Conservation (phyloP, 64 coral and sea anemone species). For the Pachyseris speciosa region DNA sequence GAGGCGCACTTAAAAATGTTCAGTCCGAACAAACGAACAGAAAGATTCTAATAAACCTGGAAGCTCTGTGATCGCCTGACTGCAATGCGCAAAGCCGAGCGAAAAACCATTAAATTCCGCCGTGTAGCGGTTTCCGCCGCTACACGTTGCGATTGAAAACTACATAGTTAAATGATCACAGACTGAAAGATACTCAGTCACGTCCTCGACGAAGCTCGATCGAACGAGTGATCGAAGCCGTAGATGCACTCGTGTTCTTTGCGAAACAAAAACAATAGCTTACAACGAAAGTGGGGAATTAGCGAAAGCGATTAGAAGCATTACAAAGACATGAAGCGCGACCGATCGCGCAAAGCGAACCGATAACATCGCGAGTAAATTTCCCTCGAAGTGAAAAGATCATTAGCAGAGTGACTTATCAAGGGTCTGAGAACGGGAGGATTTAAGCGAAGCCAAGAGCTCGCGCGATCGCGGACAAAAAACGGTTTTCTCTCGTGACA, state of each 20-base stretch:
- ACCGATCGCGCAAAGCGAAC: neutral
- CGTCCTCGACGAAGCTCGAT: neutral
- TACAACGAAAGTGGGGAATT: constrained; percentile 10
- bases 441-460: constrained; percentile 1
- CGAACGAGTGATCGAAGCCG: neutral
- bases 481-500: constrained; percentile 75
- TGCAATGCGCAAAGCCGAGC: neutral
- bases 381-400: constrained; percentile 18
- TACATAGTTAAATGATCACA: constrained; percentile 89
- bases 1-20: constrained; percentile 61
- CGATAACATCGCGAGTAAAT: neutral
- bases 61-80: neutral
- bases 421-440: neutral
- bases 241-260: neutral
- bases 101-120: constrained; percentile 46
- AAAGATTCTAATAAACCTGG: neutral
- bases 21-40: neutral
- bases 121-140: constrained; percentile 67
- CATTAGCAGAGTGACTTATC: neutral
- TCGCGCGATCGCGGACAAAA: neutral
- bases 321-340: neutral
- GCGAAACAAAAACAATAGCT: constrained; percentile 1
- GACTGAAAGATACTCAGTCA: constrained; percentile 6
- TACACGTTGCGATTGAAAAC: constrained; percentile 74
- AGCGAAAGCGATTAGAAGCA: neutral